These are phyloP conservation scores for Ormyrus labotus DNA, from an alignment of 2,888 invertebrate genomes.

Conservation along the genomic window DNA sequence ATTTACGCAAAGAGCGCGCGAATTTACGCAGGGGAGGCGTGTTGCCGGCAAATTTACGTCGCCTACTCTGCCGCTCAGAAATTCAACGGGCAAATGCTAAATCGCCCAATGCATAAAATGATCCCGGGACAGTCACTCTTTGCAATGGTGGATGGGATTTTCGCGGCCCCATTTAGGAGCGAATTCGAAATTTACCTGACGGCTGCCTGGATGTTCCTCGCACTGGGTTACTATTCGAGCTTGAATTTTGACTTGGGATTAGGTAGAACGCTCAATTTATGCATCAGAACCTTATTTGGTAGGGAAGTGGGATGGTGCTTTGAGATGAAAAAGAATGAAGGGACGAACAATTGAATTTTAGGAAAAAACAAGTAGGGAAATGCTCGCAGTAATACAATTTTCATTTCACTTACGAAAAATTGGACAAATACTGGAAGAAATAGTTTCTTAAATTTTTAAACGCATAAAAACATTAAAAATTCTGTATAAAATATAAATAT, in stretches of 20 bases:
- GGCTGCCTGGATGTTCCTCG: not conserved
- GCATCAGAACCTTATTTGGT: too few species aligned
- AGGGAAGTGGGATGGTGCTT: too few species aligned
- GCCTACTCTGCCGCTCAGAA: constrained; percentile 38
- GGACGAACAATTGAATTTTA: too few species aligned
- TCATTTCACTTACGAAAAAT: too few species aligned
- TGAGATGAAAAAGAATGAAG: too few species aligned
- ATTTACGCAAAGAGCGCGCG: constrained; percentile 59
- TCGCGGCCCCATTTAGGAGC: not conserved
- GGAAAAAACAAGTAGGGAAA: too few species aligned
- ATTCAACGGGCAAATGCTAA: constrained; percentile 55
- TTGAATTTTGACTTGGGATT: constrained; percentile 7
- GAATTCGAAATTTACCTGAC: constrained; percentile 29
- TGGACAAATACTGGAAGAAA: too few species aligned
- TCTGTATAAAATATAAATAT: too few species aligned
- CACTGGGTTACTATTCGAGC: constrained; percentile 29
- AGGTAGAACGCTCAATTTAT: too few species aligned
- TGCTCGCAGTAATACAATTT: too few species aligned
- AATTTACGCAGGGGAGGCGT: constrained; percentile 1
- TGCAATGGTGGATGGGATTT: not conserved
- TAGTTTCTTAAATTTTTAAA: too few species aligned
- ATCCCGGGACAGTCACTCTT: not conserved
- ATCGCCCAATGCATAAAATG: constrained; percentile 50
- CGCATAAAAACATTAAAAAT: too few species aligned
- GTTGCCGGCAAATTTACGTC: constrained; percentile 54